These are phyloP conservation scores for Phalacrocorax aristotelis DNA, from an alignment of 2,113 vertebrate genomes.

Conservation along the genomic window DNA sequence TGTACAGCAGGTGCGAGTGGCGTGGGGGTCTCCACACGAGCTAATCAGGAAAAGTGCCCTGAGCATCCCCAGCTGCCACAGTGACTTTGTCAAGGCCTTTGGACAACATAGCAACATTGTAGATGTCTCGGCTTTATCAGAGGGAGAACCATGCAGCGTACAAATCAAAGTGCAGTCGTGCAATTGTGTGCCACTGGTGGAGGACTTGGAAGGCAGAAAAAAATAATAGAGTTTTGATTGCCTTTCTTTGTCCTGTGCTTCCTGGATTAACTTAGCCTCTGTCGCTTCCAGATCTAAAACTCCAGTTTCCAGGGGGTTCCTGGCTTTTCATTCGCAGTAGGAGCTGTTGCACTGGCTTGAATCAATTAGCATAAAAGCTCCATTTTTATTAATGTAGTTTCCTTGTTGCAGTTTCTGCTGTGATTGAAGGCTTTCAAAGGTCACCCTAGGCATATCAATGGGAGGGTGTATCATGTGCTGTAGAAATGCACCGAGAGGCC, in stretches of 20 bases:
- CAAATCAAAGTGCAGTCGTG: background rate
- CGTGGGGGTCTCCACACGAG: fast-evolving
- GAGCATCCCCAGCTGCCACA: background rate
- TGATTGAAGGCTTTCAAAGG: background rate
- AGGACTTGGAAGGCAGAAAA: background rate
- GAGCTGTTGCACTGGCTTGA: background rate
- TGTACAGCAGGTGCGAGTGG: background rate
- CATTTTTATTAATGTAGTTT: background rate
- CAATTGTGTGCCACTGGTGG: fast-evolving
- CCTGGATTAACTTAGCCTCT: background rate
- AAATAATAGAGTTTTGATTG: background rate
- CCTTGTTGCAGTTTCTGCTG: background rate
- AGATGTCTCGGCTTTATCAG: background rate
- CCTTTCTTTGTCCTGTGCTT: background rate
- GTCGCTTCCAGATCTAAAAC: background rate
- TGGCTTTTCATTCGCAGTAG: background rate
- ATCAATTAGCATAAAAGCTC: background rate
- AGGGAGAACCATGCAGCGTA: fast-evolving
- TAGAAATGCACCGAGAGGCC: background rate
- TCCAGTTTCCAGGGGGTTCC: background rate
- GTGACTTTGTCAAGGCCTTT: background rate
- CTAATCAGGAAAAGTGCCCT: background rate
- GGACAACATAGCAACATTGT: background rate
- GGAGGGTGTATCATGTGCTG: background rate
- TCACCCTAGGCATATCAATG: background rate